These are phyloP conservation scores for Drosophila histrio DNA, from an alignment of 2,888 invertebrate species.

Conservation along the genomic window DNA sequence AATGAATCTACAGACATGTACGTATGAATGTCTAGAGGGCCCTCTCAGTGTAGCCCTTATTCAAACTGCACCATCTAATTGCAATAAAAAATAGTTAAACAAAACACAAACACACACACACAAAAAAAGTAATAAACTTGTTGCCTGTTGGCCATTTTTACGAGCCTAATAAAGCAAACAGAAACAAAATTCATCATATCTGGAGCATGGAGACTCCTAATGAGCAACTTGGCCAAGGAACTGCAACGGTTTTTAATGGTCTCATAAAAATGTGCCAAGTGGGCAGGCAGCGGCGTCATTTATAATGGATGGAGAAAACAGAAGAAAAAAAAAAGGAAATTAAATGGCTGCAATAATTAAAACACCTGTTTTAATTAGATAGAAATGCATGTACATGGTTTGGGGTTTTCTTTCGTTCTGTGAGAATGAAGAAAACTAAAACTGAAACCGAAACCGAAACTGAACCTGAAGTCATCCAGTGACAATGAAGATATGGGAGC, in stretches of 20 bases:
- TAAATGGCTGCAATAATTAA: slow-evolving; percentile 75
- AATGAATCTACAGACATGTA: background rate
- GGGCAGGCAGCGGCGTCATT: slow-evolving; percentile 52
- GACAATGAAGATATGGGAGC: slow-evolving; percentile 36
- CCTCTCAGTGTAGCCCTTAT: slow-evolving; percentile 13
- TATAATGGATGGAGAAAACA: slow-evolving; percentile 41
- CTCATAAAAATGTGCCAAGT: slow-evolving; percentile 75
- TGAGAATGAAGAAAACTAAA: slow-evolving; percentile 43
- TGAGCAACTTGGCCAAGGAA: slow-evolving; percentile 65
- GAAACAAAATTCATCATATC: slow-evolving; percentile 73
- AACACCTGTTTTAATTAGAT: slow-evolving; percentile 80
- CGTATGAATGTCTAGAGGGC: background rate
- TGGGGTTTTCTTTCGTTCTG: slow-evolving; percentile 13
- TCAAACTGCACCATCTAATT: slow-evolving; percentile 47
- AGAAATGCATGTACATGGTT: slow-evolving; percentile 58
- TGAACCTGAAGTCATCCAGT: slow-evolving; percentile 17
- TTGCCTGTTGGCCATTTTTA: slow-evolving; percentile 59
- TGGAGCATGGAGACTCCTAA: slow-evolving; percentile 70
- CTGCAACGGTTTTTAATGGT: slow-evolving; percentile 69
- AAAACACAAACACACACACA: slow-evolving; percentile 43
- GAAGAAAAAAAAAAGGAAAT: slow-evolving; percentile 42
- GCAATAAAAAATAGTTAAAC: slow-evolving; percentile 67
- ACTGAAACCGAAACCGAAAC: slow-evolving; percentile 20
- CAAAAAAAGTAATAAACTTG: slow-evolving; percentile 47
- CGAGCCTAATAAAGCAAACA: slow-evolving; percentile 60